phyloP scores from a whole-genome alignment of 2,888 invertebrate species.

The Listrodromus nycthemerus region DNA sequence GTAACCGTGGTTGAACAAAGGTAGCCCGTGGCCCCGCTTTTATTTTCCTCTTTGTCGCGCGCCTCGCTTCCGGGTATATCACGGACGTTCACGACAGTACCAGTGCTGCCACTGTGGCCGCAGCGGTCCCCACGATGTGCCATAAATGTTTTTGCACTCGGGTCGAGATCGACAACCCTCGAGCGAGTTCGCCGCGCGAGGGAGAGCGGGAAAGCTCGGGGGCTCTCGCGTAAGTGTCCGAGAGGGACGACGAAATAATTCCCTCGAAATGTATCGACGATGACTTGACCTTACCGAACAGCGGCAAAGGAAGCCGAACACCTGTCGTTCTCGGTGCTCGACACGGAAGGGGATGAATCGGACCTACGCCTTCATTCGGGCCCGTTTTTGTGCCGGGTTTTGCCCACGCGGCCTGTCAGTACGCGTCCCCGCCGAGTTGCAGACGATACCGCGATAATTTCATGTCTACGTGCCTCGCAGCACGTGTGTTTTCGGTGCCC shows the following conservation, averaged over 20 bases:
- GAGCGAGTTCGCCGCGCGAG: not conserved
- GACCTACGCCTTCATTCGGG: not conserved
- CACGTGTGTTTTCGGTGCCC: constrained; percentile 7
- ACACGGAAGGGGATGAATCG: not conserved
- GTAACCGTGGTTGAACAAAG: constrained; percentile 21
- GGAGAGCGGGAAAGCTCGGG: not conserved
- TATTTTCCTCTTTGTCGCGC: not conserved
- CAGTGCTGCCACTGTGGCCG: constrained; percentile 17
- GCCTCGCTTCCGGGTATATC: constrained; percentile 43
- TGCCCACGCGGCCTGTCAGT: constrained; percentile 1
- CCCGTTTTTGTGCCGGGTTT: constrained; percentile 7
- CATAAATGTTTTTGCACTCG: constrained; percentile 31
- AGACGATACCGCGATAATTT: not conserved
- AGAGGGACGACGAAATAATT: not conserved
- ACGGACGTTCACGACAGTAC: constrained; percentile 28
- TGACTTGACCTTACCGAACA: constrained; percentile 43
- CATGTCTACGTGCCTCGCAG: constrained; percentile 12
- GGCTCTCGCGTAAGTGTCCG: not conserved
- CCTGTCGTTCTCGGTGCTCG: constrained; percentile 31
- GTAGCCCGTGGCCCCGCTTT: constrained; percentile 21
- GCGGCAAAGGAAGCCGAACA: constrained; percentile 9
- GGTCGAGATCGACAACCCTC: constrained; percentile 9
- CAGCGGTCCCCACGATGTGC: constrained; percentile 26
- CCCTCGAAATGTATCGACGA: constrained; percentile 20
- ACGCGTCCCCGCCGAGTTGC: not conserved